Evolutionary conservation across 2,888 invertebrate species (phyloP), one percentile per base, ranked within the genome.

Genomic region (Drosophila prolongata): DNA sequence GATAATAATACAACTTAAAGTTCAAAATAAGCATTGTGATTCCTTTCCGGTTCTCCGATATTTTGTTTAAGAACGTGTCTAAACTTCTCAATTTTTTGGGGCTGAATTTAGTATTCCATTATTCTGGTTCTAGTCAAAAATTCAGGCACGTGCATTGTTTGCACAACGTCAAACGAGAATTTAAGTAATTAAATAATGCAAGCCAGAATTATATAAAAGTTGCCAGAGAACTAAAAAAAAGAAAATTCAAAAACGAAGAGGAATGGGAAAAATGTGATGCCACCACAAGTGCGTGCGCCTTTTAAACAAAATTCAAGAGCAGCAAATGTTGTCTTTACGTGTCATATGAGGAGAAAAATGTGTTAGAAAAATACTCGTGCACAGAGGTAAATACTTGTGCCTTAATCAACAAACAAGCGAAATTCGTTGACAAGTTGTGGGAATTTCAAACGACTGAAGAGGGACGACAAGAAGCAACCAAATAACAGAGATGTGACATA

Each of bases 401-500:
- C 24, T 38, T 65, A 73, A 72, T 72, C 74, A 72, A 59, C 66
- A 55, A 71, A 46, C 55, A 71, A 35, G 52, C 71, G 46, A 46
- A 73, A 38, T 52, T 27, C 64, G 74, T 50, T 56, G 71, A 50
- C 66, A 57, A 57, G 74, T 44, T 65, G 40, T 47, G 64, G 71
- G 71, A 73, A 71, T 65, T 65, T 53, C 47, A 65, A 72, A 52
- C 24, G 60, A 53, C 49, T 43, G 37, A n/a, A 34, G 30, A 24
- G 35, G 38, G 55, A 59, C 16, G 43, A 55, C 13, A 61, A 53
- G 57, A 27, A 47, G 19, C 44, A n/a, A 37, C 34, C n/a, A 40
- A 5, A 53, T 44, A 49, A 35, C 65, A 46, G 27, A 66, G 54
- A 42, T 65, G 34, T 44, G 46, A 76, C 68, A 83, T 71, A 87